Conservation (phyloP, 1,140 invertebrate species). For the Cephus cinctus region DNA sequence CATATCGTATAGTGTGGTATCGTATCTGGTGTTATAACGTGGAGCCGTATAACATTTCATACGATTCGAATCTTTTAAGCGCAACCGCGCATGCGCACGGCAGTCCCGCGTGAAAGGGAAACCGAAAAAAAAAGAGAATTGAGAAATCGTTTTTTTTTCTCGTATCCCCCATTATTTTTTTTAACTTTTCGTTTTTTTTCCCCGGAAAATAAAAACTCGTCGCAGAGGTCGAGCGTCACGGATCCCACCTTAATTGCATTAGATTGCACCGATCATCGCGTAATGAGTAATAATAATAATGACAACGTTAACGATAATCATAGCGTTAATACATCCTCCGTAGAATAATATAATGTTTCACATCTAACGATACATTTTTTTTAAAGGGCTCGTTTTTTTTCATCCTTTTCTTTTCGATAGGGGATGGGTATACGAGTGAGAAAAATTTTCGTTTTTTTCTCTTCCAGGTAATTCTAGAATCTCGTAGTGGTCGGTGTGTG, state of each 20-base stretch:
- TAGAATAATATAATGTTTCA: conserved; percentile 53
- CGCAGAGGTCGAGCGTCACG: conserved; percentile 17
- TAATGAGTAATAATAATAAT: conserved; percentile 45
- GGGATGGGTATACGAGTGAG: neutral
- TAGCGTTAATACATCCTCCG: conserved; percentile 49
- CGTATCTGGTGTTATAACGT: too few species aligned
- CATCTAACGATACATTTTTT: conserved; percentile 54
- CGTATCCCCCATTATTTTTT: too few species aligned
- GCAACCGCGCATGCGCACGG: too few species aligned
- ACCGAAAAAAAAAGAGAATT: too few species aligned
- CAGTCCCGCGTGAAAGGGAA: neutral
- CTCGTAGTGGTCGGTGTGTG: conserved; percentile 1
- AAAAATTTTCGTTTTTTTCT: too few species aligned
- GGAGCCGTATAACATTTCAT: too few species aligned
- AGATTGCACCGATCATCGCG: conserved; percentile 40
- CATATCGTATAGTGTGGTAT: too few species aligned
- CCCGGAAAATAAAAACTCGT: too few species aligned
- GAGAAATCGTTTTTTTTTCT: too few species aligned
- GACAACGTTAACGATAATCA: conserved; percentile 51
- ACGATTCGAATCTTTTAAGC: too few species aligned
- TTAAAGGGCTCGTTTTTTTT: conserved; percentile 14
- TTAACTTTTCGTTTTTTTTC: too few species aligned
- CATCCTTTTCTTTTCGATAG: conserved; percentile 7
- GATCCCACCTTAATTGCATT: conserved; percentile 23
- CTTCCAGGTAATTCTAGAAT: too few species aligned